Evolutionary conservation across 2,888 invertebrate genomes (phyloP), one percentile per base, ranked within the genome.

Genomic region (Harpalus rufipes): DNA sequence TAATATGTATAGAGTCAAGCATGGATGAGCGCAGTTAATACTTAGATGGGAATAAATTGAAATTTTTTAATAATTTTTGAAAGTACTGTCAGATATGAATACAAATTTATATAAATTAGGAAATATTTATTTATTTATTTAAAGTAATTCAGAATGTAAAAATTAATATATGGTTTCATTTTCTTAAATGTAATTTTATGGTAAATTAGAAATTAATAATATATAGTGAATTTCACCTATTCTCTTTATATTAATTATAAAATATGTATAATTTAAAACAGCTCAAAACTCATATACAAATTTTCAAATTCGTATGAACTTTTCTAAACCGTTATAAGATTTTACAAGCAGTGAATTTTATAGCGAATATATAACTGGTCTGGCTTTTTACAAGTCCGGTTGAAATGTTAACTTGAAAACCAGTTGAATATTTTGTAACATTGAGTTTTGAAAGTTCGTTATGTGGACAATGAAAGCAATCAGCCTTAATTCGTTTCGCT

Each of bases 391-490:
- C 25, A 18, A 18, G 18, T 63, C 63, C 63, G 63, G 63, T 63
- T 63, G 63, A 63, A 25, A 51, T 51, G 18, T 25, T 63, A 21
- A 63, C 7, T 25, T 25, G 7, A 32, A 21, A 63, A 63, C 63
- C 63, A 63, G 63, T 63, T 25, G 63, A 63, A 21, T 59, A 18
- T 63, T 18, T 18, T 18, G 63, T 25, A 63, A 63, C 63, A 63
- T 63, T 63, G 63, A 25, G 18, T 63, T 63, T 63, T 63, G 63
- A 63, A 63, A 63, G 63, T 25, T 63, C 21, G 12, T 63, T 63
- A 12, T 25, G 7, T 63, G 8, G 21, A 63, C 63, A 63, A 63
- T 63, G n/a, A 63, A 63, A 18, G 63, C 63, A 63, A 63, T 25
- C 63, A 63, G 25, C 0, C 63, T 1, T 12, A 18, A 63, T 63